These are phyloP conservation scores for Lasiurus borealis DNA, from an alignment of 2,113 vertebrate species.

Conservation along the genomic window DNA sequence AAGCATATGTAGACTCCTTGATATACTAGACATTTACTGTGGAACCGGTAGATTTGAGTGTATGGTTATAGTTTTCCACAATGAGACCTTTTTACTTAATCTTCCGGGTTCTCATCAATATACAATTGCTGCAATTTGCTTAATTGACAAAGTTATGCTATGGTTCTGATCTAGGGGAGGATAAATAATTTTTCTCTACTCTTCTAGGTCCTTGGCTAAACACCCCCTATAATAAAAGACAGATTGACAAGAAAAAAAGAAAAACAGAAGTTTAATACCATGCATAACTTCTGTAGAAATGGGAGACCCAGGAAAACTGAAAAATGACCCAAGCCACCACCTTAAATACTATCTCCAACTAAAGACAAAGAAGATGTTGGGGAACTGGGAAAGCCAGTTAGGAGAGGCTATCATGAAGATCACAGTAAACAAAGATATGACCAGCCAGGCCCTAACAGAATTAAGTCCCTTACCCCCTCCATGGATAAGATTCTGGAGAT, in stretches of 20 bases:
- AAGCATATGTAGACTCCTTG: not conserved
- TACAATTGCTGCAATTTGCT: not conserved
- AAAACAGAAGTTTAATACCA: not conserved
- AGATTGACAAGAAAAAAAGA: not conserved
- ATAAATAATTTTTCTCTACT: not conserved
- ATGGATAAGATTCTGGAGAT: not conserved
- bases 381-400: not conserved
- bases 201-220: not conserved
- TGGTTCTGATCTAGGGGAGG: not conserved
- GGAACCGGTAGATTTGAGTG: slow-evolving; percentile 9
- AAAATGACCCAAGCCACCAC: not conserved
- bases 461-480: not conserved
- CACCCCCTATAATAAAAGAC: not conserved
- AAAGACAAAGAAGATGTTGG: not conserved
- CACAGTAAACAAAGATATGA: not conserved
- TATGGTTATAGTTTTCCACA: not conserved
- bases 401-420: not conserved
- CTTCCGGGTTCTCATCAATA: not conserved
- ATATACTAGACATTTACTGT: not conserved
- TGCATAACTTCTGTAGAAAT: not conserved
- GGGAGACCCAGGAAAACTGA: not conserved
- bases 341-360: not conserved
- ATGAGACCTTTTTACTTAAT: not conserved
- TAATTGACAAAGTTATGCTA: not conserved
- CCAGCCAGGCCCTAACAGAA: not conserved